Evolutionary conservation across 2,113 vertebrate genomes (phyloP).

Genomic region (Gymnogyps californianus): DNA sequence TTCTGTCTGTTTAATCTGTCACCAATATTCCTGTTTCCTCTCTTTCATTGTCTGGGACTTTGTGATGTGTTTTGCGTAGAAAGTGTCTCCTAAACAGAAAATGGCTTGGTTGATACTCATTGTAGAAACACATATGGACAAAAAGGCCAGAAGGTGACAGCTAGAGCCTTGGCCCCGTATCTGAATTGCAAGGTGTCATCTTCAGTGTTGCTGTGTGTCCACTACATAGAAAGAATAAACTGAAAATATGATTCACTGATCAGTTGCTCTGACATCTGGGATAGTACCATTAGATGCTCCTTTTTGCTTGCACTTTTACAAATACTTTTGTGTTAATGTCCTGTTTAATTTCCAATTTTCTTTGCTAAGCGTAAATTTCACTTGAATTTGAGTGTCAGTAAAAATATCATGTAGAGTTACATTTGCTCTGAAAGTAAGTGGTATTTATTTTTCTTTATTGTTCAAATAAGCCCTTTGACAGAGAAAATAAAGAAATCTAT

Average conservation of each 20-base stretch:
- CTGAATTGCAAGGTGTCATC: not conserved
- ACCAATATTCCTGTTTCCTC: not conserved
- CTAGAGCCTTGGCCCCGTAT: not conserved
- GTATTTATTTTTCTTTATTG: not conserved
- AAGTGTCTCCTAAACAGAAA: not conserved
- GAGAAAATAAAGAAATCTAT: slow-evolving; percentile 1
- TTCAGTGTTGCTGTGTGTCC: not conserved
- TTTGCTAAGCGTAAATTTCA: not conserved
- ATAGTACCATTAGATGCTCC: not conserved
- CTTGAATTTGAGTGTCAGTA: not conserved
- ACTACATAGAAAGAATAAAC: not conserved
- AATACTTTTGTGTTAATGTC: not conserved
- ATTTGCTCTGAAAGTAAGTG: not conserved
- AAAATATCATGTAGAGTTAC: not conserved
- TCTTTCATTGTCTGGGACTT: not conserved
- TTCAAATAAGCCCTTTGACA: not conserved
- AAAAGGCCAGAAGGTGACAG: not conserved
- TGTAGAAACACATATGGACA: not conserved
- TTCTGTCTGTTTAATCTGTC: not conserved
- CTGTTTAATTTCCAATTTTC: not conserved
- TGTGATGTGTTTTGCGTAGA: not conserved
- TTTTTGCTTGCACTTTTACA: not conserved
- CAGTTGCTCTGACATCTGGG: not conserved
- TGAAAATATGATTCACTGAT: not conserved
- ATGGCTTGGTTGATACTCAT: not conserved